Conservation (phyloP, 1,140 invertebrate genomes). For the Philaenus spumarius region DNA sequence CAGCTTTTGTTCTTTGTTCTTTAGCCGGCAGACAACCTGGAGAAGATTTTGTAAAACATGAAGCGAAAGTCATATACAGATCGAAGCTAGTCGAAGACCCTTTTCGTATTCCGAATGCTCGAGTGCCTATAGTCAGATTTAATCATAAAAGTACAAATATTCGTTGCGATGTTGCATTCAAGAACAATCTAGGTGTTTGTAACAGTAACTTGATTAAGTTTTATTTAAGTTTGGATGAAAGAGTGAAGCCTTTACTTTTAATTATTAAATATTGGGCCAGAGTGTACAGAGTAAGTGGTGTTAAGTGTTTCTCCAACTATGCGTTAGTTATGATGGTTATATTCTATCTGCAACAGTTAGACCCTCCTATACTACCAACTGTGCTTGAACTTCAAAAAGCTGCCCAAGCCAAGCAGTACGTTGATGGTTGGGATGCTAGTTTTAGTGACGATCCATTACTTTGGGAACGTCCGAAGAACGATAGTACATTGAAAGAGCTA, state of each 20-base stretch:
- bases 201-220: not conserved
- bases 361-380: not conserved
- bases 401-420: not conserved
- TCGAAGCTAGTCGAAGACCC: not conserved
- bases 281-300: not conserved
- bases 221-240: not conserved
- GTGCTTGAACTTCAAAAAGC: not conserved
- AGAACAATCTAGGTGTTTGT: not conserved
- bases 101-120: not conserved
- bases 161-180: not conserved
- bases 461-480: not conserved
- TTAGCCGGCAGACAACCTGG: not conserved
- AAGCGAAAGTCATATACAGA: not conserved
- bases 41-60: not conserved
- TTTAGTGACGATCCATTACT: not conserved
- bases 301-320: not conserved
- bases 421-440: not conserved
- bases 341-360: conserved; percentile 11
- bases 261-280: conserved; percentile 2
- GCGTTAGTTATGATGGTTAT: conserved; percentile 6
- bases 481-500: not conserved
- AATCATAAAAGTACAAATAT: not conserved
- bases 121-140: not conserved
- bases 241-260: not conserved
- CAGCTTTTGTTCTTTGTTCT: too few species aligned